These are phyloP conservation scores for Steatocranus sp. DNA, from an alignment of 2,797 vertebrate species.

Conservation along the genomic window DNA sequence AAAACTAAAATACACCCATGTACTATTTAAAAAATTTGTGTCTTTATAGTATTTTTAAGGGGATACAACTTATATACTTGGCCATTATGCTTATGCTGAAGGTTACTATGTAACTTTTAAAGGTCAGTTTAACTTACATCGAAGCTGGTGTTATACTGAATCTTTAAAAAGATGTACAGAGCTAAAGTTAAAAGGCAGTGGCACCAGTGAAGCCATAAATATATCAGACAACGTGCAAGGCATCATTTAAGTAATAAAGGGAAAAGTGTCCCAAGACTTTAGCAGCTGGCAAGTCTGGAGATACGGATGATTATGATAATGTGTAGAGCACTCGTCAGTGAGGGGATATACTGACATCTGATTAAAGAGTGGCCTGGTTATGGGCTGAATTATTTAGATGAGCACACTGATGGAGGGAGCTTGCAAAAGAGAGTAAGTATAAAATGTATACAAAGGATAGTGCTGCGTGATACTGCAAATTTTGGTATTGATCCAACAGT, in stretches of 20 bases:
- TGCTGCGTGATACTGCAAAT: background rate
- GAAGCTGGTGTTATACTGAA: background rate
- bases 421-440: background rate
- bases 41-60: background rate
- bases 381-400: constrained; percentile 63
- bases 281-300: constrained; percentile 16
- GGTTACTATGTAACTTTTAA: background rate
- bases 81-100: background rate
- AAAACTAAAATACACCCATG: background rate
- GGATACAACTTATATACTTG: background rate
- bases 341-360: constrained; percentile 47
- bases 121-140: background rate
- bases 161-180: background rate
- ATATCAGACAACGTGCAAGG: background rate
- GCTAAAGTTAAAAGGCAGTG: background rate
- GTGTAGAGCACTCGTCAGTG: constrained; percentile 30
- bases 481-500: background rate
- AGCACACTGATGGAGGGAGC: constrained; percentile 10
- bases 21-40: rapidly evolving
- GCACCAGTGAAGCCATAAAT: background rate
- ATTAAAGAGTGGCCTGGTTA: constrained; percentile 65
- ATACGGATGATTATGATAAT: constrained; percentile 64
- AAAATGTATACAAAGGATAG: background rate
- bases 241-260: background rate
- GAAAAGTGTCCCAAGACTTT: background rate